Conservation (phyloP, 2,797 vertebrate genomes). For the Mormyrus hasselquistii region DNA sequence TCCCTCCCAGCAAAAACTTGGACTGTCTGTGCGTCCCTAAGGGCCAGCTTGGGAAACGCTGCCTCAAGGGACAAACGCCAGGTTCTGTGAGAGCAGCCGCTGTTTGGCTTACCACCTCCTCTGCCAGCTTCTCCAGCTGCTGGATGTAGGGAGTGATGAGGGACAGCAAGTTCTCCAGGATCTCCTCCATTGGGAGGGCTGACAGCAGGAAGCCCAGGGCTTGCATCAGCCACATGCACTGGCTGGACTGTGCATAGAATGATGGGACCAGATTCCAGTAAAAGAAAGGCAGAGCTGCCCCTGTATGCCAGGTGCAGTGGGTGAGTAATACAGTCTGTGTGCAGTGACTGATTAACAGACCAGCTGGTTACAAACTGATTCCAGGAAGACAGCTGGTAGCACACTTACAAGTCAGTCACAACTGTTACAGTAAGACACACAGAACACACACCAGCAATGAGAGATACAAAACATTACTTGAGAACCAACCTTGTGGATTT, state of each 20-base stretch:
- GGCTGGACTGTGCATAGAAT: neutral
- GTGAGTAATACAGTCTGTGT: neutral
- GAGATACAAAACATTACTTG: neutral
- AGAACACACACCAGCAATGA: neutral
- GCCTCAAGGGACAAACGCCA: neutral
- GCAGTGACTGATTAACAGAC: neutral
- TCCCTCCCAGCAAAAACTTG: neutral
- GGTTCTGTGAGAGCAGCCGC: neutral
- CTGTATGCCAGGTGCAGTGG: neutral
- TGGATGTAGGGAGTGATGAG: slow-evolving; percentile 98
- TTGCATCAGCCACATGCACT: slow-evolving; percentile 89
- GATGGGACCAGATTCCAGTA: neutral
- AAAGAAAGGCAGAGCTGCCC: neutral
- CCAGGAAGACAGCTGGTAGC: neutral
- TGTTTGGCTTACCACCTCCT: slow-evolving; percentile 76
- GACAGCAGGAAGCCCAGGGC: slow-evolving; percentile 95
- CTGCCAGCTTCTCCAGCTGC: slow-evolving; percentile 93
- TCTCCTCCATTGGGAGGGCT: slow-evolving; percentile 91
- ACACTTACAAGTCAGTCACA: neutral
- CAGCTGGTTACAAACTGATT: neutral
- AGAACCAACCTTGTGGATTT: slow-evolving; percentile 89
- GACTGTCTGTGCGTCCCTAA: neutral
- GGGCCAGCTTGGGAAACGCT: neutral
- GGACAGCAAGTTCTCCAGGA: slow-evolving; percentile 91
- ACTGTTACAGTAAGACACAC: neutral